Conservation (phyloP, 2,888 invertebrate genomes). For the Drosophila ustulata region DNA sequence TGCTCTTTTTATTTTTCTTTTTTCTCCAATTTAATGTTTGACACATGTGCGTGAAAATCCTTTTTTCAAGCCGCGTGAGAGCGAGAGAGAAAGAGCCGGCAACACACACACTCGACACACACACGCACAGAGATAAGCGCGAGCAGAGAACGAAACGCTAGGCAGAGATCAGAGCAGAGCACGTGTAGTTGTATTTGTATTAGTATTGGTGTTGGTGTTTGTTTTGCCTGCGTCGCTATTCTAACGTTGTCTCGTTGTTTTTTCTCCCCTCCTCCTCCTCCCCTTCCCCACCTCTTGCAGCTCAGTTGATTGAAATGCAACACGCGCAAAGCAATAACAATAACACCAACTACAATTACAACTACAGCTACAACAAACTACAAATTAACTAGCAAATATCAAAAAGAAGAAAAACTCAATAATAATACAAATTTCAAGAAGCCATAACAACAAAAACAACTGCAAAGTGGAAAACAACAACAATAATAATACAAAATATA, state of each 20-base stretch:
- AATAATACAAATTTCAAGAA: conserved; percentile 35
- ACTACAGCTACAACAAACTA: conserved; percentile 35
- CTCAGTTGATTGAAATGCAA: conserved; percentile 68
- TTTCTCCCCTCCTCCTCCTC: conserved; percentile 41
- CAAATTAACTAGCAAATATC: conserved; percentile 53
- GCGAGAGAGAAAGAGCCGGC: conserved; percentile 3
- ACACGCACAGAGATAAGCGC: conserved; percentile 10
- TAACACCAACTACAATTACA: conserved; percentile 29
- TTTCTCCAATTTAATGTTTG: conserved; percentile 28
- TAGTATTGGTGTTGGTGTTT: conserved; percentile 18
- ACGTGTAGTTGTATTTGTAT: conserved; percentile 60
- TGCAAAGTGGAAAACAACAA: conserved; percentile 47
- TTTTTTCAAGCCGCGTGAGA: conserved; percentile 26
- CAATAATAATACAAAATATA: conserved; percentile 13
- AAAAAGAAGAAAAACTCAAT: conserved; percentile 20
- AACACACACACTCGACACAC: conserved; percentile 22
- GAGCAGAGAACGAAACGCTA: conserved; percentile 5
- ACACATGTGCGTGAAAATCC: conserved; percentile 74
- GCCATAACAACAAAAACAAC: conserved; percentile 37
- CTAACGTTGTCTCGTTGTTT: conserved; percentile 39
- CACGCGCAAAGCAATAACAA: conserved; percentile 64
- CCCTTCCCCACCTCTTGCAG: conserved; percentile 4
- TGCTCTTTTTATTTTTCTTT: conserved; percentile 14
- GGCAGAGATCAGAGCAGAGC: conserved; percentile 29
- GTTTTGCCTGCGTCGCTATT: conserved; percentile 27